Evolutionary conservation across 35 echinoderm and acorn worm species (phyloP), one percentile per base, ranked within the genome.

Genomic region (Apostichopus parvimensis): DNA sequence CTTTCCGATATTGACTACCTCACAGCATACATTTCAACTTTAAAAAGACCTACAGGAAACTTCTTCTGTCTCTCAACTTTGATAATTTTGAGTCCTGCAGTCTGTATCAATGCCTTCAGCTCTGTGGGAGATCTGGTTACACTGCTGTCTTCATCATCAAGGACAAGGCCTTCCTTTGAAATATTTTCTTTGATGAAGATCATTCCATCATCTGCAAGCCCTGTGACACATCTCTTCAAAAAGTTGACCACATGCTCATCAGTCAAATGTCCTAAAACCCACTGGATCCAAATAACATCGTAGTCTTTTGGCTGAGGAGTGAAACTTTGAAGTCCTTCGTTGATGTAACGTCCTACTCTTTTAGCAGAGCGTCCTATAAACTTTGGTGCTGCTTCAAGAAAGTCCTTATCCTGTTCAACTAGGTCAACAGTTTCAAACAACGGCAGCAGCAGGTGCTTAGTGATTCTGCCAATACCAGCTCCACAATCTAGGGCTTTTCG

Each of bases 241-340:
- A 98, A 98, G 61, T 86, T 20, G 14, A 98, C 83, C 24, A 98
- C 64, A 56, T 98, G 94, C 15, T 98, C 94, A 59, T 98, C 97
- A 0, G 94, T 93, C 17, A 98, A 91, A 64, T 98, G 97, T 5
- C 97, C 97, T 1, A 98, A 73, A 8, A 98, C 97, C 97, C 97
- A 98, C 94, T 98, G 97, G 20, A 90, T 91, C 97, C 97, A 98
- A 76, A 98, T 98, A 8, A 98, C 86, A 60, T 98, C 97, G 56
- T 98, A 98, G 57, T 87, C 73, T 73, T 96, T 87, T 5, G 94
- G 73, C 18, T 92, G 79, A 20, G 97, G 97, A 4, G 28, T 89
- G 62, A 95, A 98, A 6, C 95, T 66, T 60, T 98, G 97, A 1
- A 98, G 94, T 28, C 97, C 97, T 11, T 60, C 76, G 81, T 93